Conservation (phyloP, 2,888 invertebrate genomes). For the Smittia sp. region DNA sequence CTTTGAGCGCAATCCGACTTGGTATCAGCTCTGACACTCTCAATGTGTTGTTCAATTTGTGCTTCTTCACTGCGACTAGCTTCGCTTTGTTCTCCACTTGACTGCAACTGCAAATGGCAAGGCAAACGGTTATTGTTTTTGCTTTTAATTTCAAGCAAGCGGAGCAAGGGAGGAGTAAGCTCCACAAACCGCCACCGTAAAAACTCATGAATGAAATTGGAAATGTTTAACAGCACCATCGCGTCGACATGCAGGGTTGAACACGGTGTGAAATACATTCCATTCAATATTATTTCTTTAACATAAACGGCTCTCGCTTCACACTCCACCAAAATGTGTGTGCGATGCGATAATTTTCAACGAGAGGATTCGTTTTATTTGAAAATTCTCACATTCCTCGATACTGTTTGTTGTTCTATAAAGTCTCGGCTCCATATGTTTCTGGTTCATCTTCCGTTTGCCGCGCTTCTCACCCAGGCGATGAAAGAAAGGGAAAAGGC, state of each 20-base stretch:
- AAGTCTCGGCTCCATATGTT: slow-evolving; percentile 4
- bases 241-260: slow-evolving; percentile 10
- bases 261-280: slow-evolving; percentile 11
- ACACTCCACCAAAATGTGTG: background rate
- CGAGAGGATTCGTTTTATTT: background rate
- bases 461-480: background rate
- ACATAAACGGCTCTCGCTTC: background rate
- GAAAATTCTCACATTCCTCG: background rate
- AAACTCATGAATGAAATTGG: background rate
- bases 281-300: background rate
- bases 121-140: background rate
- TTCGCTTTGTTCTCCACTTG: background rate
- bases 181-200: slow-evolving; percentile 5
- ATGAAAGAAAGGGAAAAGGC: background rate
- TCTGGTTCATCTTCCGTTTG: background rate
- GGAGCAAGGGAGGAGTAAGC: background rate
- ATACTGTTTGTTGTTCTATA: background rate
- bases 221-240: background rate
- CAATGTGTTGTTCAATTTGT: background rate
- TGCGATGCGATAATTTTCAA: slow-evolving; percentile 8
- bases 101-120: background rate
- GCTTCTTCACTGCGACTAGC: background rate
- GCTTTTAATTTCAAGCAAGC: background rate
- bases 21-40: slow-evolving; percentile 10
- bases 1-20: slow-evolving; percentile 1